phyloP scores from a whole-genome alignment of 2,888 invertebrate genomes.

The Polydrusus cervinus region DNA sequence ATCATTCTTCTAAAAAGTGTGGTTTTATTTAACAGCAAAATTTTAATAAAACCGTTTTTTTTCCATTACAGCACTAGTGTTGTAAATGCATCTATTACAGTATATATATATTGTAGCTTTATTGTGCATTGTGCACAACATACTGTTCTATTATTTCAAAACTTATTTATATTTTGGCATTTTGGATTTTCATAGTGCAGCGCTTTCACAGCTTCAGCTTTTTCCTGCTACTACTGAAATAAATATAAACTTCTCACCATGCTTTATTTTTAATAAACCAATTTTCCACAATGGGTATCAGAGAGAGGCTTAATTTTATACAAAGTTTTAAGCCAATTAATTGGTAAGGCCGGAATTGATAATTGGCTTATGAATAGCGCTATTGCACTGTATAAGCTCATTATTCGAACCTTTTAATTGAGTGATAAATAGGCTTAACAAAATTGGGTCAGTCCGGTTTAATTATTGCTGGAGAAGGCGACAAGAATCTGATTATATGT shows the following conservation, averaged over 20 bases:
- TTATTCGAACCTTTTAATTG: constrained; percentile 24
- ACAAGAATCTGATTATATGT: neutral
- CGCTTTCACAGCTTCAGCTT: no score
- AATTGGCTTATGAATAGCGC: constrained; percentile 28
- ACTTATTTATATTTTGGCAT: no score
- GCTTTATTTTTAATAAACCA: constrained; percentile 26
- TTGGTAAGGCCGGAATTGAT: constrained; percentile 22
- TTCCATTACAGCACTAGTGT: no score
- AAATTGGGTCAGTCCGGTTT: constrained; percentile 13
- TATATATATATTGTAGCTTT: no score
- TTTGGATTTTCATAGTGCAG: no score
- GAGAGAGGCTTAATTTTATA: constrained; percentile 13
- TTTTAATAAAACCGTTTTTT: no score
- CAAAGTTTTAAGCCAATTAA: constrained; percentile 37
- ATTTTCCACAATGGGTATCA: neutral
- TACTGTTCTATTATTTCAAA: no score
- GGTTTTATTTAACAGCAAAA: no score
- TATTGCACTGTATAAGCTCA: constrained; percentile 27
- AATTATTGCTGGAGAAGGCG: constrained; percentile 1
- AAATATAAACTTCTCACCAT: neutral
- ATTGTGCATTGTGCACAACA: no score
- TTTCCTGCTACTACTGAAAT: no score
- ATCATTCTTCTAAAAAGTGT: no score
- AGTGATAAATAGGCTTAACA: constrained; percentile 22
- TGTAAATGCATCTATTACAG: no score